A percentile compares a stretch with the other conserved stretches of the same genome.
These are phyloP conservation scores for Chrysopilus asiliformis DNA, from an alignment of 2,888 invertebrate genomes.

Conservation along the genomic window DNA sequence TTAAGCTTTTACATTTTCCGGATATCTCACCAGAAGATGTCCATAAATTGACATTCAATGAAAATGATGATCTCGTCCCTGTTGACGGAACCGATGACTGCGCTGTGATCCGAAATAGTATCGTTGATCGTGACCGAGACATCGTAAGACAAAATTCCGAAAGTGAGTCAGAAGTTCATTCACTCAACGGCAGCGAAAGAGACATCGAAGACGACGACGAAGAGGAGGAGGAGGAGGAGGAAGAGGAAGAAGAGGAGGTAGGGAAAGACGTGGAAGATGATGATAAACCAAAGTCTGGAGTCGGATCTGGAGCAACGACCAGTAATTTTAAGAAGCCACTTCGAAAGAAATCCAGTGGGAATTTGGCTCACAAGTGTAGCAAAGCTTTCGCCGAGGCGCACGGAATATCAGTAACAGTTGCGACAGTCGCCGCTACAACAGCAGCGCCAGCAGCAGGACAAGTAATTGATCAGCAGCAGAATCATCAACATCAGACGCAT, in stretches of 20 bases:
- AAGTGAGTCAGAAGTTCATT: slow-evolving; percentile 9
- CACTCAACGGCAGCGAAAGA: slow-evolving; percentile 8
- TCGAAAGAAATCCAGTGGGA: slow-evolving; percentile 30
- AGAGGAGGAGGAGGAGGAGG: not conserved
- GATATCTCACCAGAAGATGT: slow-evolving; percentile 34
- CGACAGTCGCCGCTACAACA: slow-evolving; percentile 28
- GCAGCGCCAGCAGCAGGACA: slow-evolving; percentile 21
- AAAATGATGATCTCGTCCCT: slow-evolving; percentile 17
- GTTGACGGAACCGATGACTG: too few relatives aligned
- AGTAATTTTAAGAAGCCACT: slow-evolving; percentile 22
- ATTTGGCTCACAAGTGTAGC: slow-evolving; percentile 31
- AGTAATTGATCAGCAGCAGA: slow-evolving; percentile 35
- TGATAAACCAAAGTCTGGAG: too few relatives aligned
- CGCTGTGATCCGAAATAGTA: not conserved
- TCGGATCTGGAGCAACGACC: slow-evolving; percentile 11
- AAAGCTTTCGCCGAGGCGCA: slow-evolving; percentile 34
- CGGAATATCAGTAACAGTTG: slow-evolving; percentile 25
- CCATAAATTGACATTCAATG: slow-evolving; percentile 29
- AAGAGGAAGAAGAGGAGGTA: slow-evolving; percentile 4
- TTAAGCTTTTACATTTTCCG: slow-evolving; percentile 32
- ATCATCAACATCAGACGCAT: too few relatives aligned
- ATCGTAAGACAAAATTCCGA: slow-evolving; percentile 4
- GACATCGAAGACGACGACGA: slow-evolving; percentile 6
- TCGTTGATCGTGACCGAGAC: not conserved
- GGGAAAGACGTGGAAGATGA: slow-evolving; percentile 15